These are phyloP conservation scores for Phortica magna DNA, from an alignment of 2,888 invertebrate genomes.

Conservation along the genomic window DNA sequence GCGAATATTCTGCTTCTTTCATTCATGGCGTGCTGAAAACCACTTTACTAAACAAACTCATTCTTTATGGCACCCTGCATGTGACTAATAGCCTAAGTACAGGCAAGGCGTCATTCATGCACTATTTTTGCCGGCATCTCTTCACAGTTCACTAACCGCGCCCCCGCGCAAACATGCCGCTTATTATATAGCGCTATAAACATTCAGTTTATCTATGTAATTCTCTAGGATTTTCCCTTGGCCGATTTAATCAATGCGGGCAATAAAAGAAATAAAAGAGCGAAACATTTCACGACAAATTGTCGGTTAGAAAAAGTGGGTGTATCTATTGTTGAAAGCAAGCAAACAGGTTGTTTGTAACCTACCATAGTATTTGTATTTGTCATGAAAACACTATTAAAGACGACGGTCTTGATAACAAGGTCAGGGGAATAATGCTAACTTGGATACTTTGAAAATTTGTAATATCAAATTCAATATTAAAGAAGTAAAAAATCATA, in stretches of 20 bases:
- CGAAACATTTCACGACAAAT: not conserved
- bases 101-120: not conserved
- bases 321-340: no score
- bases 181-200: not conserved
- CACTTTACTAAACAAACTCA: conserved; percentile 66
- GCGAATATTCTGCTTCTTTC: not conserved
- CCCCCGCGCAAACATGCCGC: not conserved
- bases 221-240: conserved; percentile 10
- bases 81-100: conserved; percentile 3
- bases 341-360: no score
- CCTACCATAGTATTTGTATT: no score
- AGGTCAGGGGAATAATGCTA: no score
- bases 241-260: not conserved
- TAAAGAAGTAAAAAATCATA: no score
- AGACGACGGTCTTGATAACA: no score
- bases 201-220: not conserved
- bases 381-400: no score
- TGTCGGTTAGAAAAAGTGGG: not conserved
- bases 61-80: conserved; percentile 35
- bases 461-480: no score
- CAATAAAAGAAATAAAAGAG: not conserved
- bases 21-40: conserved; percentile 61
- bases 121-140: not conserved
- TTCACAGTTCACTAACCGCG: not conserved
- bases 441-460: no score